phyloP scores from a whole-genome alignment of 2,113 vertebrate species.

The Meriones unguiculatus region DNA sequence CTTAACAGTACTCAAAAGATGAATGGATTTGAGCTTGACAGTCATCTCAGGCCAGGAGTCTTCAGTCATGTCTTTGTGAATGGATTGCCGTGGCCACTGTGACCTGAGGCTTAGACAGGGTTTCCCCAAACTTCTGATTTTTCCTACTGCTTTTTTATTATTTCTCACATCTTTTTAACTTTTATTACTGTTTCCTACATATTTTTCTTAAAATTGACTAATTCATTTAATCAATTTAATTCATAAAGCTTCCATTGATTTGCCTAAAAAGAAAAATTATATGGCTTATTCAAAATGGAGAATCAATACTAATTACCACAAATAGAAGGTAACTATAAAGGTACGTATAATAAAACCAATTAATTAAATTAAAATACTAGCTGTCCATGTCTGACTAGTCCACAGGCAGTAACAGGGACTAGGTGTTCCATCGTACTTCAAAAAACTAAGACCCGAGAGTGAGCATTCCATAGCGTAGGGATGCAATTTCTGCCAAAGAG shows the following conservation, averaged over 20 bases:
- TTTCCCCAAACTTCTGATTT: neutral
- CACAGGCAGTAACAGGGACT: neutral
- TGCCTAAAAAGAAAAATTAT: conserved; percentile 24
- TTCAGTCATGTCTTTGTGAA: neutral
- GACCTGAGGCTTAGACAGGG: neutral
- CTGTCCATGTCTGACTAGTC: neutral
- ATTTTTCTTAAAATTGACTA: conserved; percentile 18
- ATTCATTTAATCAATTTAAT: neutral
- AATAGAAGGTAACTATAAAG: neutral
- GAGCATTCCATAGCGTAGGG: neutral
- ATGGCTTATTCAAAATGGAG: conserved; percentile 1
- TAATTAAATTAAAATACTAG: neutral
- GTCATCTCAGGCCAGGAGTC: neutral
- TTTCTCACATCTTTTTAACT: neutral
- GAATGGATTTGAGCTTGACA: neutral
- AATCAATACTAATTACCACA: neutral
- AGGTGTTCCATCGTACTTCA: neutral
- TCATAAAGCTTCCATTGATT: neutral
- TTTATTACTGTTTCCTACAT: conserved; percentile 8
- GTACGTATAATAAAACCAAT: conserved; percentile 15
- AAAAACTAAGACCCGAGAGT: neutral
- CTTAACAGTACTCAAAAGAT: neutral
- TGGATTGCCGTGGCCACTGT: neutral
- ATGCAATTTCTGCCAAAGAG: neutral
- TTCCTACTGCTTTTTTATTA: neutral